phyloP scores from a whole-genome alignment of 2,888 invertebrate genomes.

The Ashinkailepas kermadecensis region DNA sequence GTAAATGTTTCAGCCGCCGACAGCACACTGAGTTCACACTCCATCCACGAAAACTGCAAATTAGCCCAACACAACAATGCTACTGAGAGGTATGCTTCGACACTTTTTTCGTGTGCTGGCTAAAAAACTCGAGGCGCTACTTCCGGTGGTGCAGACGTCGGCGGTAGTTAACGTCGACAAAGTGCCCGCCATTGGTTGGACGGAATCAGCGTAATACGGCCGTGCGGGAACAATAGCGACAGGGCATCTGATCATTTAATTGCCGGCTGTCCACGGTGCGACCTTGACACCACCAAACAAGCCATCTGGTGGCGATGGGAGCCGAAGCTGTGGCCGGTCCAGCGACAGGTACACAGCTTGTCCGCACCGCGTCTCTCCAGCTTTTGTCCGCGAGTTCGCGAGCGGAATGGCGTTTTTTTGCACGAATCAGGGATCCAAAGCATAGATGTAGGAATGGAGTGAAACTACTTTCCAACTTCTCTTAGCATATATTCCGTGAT shows the following conservation, averaged over 20 bases:
- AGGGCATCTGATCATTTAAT: not conserved
- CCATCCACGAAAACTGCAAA: not conserved
- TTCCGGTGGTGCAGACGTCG: not conserved
- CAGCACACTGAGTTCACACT: not conserved
- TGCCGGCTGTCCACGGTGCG: not conserved
- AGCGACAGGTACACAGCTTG: no score
- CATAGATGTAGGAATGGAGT: no score
- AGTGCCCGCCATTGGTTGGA: not conserved
- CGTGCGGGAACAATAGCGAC: not conserved
- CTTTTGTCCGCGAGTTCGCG: no score
- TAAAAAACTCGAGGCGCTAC: not conserved
- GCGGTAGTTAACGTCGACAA: not conserved
- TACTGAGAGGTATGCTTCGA: not conserved
- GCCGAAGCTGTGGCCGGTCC: no score
- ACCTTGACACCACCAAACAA: not conserved
- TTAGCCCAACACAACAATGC: not conserved
- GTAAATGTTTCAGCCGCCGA: not conserved
- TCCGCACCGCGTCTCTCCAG: no score
- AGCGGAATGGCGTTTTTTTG: no score
- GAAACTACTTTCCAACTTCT: no score
- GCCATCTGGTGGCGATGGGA: no score
- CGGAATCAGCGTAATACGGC: not conserved
- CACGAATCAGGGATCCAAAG: no score
- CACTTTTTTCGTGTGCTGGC: not conserved
- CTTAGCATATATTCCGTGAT: no score